Base-by-base conservation (phyloP, 2,113 vertebrate species). In the Leucoraja erinaceus region DNA sequence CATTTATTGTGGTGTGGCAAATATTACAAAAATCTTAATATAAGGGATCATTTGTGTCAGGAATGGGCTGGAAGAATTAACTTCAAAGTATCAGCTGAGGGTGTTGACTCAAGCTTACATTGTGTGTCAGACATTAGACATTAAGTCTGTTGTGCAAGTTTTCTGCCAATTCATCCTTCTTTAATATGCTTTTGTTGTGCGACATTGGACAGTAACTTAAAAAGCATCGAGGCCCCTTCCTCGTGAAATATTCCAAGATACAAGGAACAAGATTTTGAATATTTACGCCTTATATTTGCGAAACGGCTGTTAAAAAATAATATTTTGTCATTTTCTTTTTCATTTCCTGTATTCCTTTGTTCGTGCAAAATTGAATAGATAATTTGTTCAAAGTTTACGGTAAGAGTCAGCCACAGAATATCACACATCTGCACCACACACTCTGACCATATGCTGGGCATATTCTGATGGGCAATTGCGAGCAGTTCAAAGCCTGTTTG, bases 371-470 rank as follows among this genome's bases (percentile, higher is more conserved):
- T 54, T 25, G 56, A 12, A 63, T 66, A 61, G 61, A n/a, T 86
- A 28, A 86, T 63, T 61, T 88, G 63, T 31, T n/a, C n/a, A 88
- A 83, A 88, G 28, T 63, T 88, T 59, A 88, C 31, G 59, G 59
- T 88, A n/a, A 38, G 83, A 88, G 63, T 63, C 63, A 63, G 63
- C 83, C 83, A 66, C 83, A 88, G 83, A 88, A 63, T 88, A 59
- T 88, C 83, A 88, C 83, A 88, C 83, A 88, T 88, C 59, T 88
- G 83, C 59, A 88, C 59, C 83, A 88, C 83, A 88, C 83, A 88
- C 59, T 63, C 83, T 63, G 63, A 63, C 83, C 83, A 88, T 88
- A 88, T 88, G 83, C 83, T 88, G 59, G 83, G 2, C 63, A 66
- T 88, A 88, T 88, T 88, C 83, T 88, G 83, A 88, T 88, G 83